These are phyloP conservation scores for Neolamprologus tretocephalus DNA, from an alignment of 2,113 vertebrate genomes.

Conservation along the genomic window DNA sequence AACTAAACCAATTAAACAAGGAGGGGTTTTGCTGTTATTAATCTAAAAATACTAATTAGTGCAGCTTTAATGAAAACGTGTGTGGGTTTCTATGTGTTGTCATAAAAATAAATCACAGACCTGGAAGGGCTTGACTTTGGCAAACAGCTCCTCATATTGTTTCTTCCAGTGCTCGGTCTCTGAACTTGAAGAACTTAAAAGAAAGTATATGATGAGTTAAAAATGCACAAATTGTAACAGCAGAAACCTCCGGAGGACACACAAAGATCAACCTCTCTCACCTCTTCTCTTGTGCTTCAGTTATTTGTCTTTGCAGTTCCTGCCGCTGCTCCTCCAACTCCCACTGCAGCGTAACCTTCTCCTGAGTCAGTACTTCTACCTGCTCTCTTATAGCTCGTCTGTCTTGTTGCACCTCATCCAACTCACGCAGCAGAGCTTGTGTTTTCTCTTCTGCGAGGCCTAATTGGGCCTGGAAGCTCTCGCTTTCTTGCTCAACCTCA, in stretches of 20 bases:
- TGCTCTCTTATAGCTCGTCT: slow-evolving; percentile 18
- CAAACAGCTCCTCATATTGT: slow-evolving; percentile 81
- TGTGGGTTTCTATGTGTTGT: neutral
- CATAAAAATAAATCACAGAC: slow-evolving; percentile 57
- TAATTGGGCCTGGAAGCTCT: slow-evolving; percentile 16
- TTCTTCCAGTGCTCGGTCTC: slow-evolving; percentile 75
- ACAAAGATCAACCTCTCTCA: slow-evolving; percentile 29
- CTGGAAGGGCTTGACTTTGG: slow-evolving; percentile 92
- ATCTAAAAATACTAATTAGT: neutral
- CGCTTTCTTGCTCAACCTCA: neutral
- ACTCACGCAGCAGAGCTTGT: neutral
- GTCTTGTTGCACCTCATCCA: slow-evolving; percentile 27
- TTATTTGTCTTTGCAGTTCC: slow-evolving; percentile 60
- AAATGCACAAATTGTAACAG: neutral
- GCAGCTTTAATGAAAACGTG: neutral
- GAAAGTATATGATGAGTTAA: neutral
- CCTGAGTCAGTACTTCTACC: slow-evolving; percentile 39
- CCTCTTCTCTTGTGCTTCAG: slow-evolving; percentile 67
- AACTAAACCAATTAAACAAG: neutral
- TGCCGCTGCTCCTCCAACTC: slow-evolving; percentile 69
- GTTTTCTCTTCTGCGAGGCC: neutral
- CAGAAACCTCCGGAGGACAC: neutral
- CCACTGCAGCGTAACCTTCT: slow-evolving; percentile 62
- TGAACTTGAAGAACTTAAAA: slow-evolving; percentile 22
- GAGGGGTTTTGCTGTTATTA: neutral